Percentiles rank a stretch among this genome's conserved stretches.
These are phyloP conservation scores for Cistogaster globosa DNA, from an alignment of 2,888 invertebrate species.

Conservation along the genomic window DNA sequence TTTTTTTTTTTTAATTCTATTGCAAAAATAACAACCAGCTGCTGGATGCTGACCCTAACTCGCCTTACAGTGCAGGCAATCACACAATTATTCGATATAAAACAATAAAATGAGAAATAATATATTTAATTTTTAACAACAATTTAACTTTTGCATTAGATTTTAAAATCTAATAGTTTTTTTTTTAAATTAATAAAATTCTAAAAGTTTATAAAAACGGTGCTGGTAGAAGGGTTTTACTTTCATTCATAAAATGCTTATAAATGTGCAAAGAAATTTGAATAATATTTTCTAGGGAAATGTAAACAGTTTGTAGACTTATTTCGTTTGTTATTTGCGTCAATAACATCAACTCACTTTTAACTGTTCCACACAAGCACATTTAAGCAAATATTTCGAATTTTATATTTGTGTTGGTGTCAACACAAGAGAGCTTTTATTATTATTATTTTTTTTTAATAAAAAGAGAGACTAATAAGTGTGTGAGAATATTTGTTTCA, in stretches of 20 bases:
- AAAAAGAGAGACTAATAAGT: background rate
- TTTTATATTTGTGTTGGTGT: slow-evolving; percentile 56
- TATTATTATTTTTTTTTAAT: background rate
- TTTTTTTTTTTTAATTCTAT: slow-evolving; percentile 10
- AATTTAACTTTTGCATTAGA: too few relatives aligned
- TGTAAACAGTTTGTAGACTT: slow-evolving; percentile 42
- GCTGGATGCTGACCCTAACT: slow-evolving; percentile 24
- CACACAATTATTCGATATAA: slow-evolving; percentile 30
- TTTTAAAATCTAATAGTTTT: too few relatives aligned
- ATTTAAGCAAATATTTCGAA: slow-evolving; percentile 47
- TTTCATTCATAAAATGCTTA: slow-evolving; percentile 51
- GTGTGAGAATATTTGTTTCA: background rate
- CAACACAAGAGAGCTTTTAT: slow-evolving; percentile 42
- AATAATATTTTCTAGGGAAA: slow-evolving; percentile 24
- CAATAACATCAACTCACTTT: slow-evolving; percentile 62
- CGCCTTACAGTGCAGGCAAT: background rate
- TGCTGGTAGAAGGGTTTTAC: background rate
- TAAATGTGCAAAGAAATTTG: slow-evolving; percentile 22
- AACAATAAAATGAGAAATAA: background rate
- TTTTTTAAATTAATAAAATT: too few relatives aligned
- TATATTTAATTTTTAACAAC: too few relatives aligned
- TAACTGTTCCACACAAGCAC: slow-evolving; percentile 61
- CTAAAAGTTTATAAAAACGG: background rate
- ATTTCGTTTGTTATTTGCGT: slow-evolving; percentile 61
- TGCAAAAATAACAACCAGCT: slow-evolving; percentile 51